Conservation (phyloP, 2,797 vertebrate species). For the Thamnophis elegans region DNA sequence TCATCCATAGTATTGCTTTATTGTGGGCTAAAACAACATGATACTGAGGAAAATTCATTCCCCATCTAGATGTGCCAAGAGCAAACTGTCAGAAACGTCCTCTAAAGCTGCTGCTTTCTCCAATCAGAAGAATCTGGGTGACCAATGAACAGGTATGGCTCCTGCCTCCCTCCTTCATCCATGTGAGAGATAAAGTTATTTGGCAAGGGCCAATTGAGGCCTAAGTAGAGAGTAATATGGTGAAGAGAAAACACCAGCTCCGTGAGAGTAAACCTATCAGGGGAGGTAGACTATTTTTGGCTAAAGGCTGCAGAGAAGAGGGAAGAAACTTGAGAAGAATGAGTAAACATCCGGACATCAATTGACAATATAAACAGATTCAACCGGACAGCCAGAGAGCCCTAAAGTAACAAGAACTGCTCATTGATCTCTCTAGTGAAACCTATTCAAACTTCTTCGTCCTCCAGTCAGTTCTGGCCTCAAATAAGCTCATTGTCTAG, state of each 20-base stretch:
- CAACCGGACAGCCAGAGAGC: background rate
- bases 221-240: background rate
- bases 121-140: background rate
- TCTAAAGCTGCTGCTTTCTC: background rate
- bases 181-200: background rate
- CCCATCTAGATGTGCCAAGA: background rate
- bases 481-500: background rate
- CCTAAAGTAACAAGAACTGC: background rate
- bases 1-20: background rate
- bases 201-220: background rate
- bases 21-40: background rate
- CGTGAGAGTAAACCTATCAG: background rate
- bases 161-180: background rate
- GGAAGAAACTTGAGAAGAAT: background rate
- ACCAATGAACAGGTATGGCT: background rate
- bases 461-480: background rate
- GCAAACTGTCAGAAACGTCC: background rate
- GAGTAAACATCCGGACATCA: background rate
- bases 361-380: background rate
- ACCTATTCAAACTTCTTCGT: background rate
- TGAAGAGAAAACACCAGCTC: background rate
- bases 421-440: background rate
- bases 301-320: background rate
- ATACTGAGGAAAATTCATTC: background rate
- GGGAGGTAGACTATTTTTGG: background rate